Percentiles rank a stretch among this genome's conserved stretches.
Conservation (phyloP, 37 sponge, comb jelly and placozoan species). For the Dysidea cf. avara region DNA sequence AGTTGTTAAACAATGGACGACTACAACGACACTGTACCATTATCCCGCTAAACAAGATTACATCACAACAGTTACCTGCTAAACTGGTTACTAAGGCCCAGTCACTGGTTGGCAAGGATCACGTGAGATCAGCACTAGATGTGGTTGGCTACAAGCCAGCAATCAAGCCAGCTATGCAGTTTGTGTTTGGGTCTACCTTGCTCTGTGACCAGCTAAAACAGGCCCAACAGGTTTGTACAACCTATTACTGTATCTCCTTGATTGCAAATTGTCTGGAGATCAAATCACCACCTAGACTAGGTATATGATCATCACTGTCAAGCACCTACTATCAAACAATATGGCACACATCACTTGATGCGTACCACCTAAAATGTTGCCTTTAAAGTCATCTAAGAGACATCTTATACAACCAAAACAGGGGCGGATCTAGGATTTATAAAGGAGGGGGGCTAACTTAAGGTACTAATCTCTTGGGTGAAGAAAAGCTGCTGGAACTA, state of each 20-base stretch:
- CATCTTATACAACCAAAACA: no score
- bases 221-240: constrained; percentile 73
- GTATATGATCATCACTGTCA: no score
- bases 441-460: no score
- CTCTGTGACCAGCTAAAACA: constrained; percentile 80
- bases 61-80: constrained; percentile 45
- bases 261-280: no score
- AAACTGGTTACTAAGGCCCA: constrained; percentile 66
- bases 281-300: no score
- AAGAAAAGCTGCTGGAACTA: no score
- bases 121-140: constrained; percentile 71
- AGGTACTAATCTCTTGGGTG: no score
- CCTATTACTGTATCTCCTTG: not conserved
- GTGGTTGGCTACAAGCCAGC: constrained; percentile 82
- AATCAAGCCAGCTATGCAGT: constrained; percentile 88
- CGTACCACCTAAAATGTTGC: no score
- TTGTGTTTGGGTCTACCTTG: constrained; percentile 85
- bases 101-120: constrained; percentile 68
- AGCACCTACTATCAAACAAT: no score
- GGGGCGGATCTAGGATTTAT: no score
- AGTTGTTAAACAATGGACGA: constrained; percentile 81
- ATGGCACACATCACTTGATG: no score
- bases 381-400: no score
- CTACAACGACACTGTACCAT: constrained; percentile 83
- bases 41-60: constrained; percentile 96